Evolutionary conservation across 2,113 vertebrate genomes (phyloP), one percentile per base, ranked within the genome.

Genomic region (Sisor rabdophorus): DNA sequence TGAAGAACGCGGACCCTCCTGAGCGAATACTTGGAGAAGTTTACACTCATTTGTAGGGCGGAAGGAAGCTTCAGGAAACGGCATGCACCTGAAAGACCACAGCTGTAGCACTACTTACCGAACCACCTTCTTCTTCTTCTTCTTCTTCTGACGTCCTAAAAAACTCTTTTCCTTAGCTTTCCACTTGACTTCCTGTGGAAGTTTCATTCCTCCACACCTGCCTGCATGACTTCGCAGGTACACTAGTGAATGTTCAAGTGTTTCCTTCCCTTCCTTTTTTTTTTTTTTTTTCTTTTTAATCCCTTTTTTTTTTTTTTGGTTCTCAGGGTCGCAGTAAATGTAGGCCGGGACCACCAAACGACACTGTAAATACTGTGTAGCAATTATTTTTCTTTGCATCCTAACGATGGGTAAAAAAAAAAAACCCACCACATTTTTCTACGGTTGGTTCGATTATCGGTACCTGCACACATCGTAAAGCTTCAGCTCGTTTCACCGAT

Each of bases 311-410:
- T 64, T 44, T 11, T 19, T n/a, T 50, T 50, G 60, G 11, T 64
- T 65, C 15, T 4, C 30, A 11, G 28, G 11, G 22, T 47, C 54
- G 9, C 50, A 12, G 2, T 48, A 26, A 20, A 12, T 16, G 58
- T 47, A 48, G 17, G 2, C 54, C 53, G 15, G 36, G 59, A 58
- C 50, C 48, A 70, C 28, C 22, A 17, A 59, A 50, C 36, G 30
- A 12, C 61, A 76, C 17, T 76, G 63, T 76, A 76, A 67, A 76
- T 76, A 58, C 2, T 64, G 30, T 69, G 26, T 52, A 36, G 19
- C 17, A 30, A 26, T 53, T 71, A 9, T 16, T 56, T n/a, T 53
- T n/a, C 24, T 68, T 68, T 7, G 12, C 1, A 50, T 24, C 60
- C 36, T 30, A 69, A 36, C 3, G 32, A 36, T 3, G 32, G 32